Evolutionary conservation across 2,113 vertebrate species (phyloP).

Genomic region (Abramis brama): DNA sequence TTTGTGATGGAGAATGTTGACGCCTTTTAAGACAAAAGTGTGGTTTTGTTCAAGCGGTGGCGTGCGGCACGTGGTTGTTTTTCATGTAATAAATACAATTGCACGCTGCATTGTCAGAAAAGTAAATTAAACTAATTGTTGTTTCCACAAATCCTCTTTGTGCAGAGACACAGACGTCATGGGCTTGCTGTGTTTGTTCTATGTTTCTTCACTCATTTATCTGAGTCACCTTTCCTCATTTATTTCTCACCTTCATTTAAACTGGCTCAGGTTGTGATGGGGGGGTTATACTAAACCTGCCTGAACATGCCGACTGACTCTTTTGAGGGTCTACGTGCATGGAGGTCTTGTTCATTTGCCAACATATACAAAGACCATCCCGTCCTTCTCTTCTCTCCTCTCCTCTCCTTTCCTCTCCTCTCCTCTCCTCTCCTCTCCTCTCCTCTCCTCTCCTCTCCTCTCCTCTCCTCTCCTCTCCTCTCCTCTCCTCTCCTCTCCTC

Average conservation of each 20-base stretch:
- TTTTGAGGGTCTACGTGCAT: conserved; percentile 55
- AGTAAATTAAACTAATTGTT: not conserved
- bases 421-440: not conserved
- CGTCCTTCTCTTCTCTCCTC: conserved; percentile 11
- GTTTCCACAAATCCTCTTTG: not conserved
- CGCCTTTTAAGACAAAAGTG: not conserved
- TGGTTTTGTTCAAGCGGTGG: conserved; percentile 18
- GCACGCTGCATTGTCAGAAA: not conserved
- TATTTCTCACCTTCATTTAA: conserved; percentile 16
- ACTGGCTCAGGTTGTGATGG: conserved; percentile 22
- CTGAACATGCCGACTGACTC: conserved; percentile 60
- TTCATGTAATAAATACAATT: conserved; percentile 4
- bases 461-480: not conserved
- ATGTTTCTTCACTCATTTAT: not conserved
- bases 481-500: not conserved
- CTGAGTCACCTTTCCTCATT: conserved; percentile 3
- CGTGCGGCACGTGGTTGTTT: not conserved
- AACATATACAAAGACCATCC: conserved; percentile 59
- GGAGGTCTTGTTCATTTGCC: conserved; percentile 66
- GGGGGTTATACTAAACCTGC: conserved; percentile 57
- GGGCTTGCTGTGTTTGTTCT: not conserved
- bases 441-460: conserved; percentile 42
- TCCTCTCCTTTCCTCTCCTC: not conserved
- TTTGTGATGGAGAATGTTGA: conserved; percentile 27
- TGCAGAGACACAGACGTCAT: not conserved